Percentiles rank a stretch among this genome's conserved stretches.
phyloP scores from a whole-genome alignment of 2,888 invertebrate genomes.

The Teleiodes luculella region DNA sequence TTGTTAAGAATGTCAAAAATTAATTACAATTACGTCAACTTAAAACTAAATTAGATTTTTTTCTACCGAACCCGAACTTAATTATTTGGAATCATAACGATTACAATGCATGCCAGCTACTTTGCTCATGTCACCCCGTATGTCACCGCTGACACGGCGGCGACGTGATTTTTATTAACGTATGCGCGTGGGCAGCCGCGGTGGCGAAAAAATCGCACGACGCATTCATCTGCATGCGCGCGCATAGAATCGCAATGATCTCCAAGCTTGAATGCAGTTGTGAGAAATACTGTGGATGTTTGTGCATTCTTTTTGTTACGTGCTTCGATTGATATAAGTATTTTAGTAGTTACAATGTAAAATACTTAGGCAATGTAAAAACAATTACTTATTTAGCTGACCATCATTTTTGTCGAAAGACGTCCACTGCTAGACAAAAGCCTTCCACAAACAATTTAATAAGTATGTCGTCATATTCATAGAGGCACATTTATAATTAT shows the following conservation, averaged over 20 bases:
- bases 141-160: conserved; percentile 44
- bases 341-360: too few relatives aligned
- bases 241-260: conserved; percentile 43
- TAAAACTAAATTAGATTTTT: too few relatives aligned
- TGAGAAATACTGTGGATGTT: conserved; percentile 31
- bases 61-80: neutral
- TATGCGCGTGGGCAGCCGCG: conserved; percentile 28
- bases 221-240: conserved; percentile 42
- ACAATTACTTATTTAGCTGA: too few relatives aligned
- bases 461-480: too few relatives aligned
- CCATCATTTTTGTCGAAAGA: too few relatives aligned
- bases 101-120: neutral
- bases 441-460: too few relatives aligned
- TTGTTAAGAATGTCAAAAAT: neutral
- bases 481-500: too few relatives aligned
- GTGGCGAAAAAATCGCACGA: conserved; percentile 36
- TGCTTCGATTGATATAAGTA: neutral
- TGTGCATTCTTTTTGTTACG: conserved; percentile 7
- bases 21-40: neutral
- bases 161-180: conserved; percentile 44
- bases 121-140: conserved; percentile 54
- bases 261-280: conserved; percentile 30
- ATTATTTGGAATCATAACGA: neutral
- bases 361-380: too few relatives aligned
- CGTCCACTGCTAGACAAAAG: too few relatives aligned